Evolutionary conservation across 2,888 invertebrate genomes (phyloP).

Genomic region (Phlogophora meticulosa): DNA sequence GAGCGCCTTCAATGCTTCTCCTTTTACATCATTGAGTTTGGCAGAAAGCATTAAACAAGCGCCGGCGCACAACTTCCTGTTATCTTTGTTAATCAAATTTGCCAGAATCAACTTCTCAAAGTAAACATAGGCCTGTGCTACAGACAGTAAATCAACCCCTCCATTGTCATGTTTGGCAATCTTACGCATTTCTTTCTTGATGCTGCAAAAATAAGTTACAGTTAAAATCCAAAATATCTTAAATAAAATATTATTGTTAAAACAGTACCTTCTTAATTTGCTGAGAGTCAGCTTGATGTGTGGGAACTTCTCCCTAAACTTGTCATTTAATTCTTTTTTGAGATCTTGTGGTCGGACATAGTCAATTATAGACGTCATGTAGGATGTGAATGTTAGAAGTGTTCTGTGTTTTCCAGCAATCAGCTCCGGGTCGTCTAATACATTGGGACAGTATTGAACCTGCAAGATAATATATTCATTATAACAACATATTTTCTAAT

Average conservation of each 20-base stretch:
- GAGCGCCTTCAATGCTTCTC: constrained; percentile 95
- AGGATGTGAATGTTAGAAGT: constrained; percentile 96
- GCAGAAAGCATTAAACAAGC: constrained; percentile 98
- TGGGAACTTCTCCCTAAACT: constrained; percentile 98
- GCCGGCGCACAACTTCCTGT: constrained; percentile 98
- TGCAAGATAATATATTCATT: constrained; percentile 63
- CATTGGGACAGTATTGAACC: constrained; percentile 95
- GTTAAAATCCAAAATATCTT: constrained; percentile 8
- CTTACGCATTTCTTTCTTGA: constrained; percentile 98
- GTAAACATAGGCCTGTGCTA: constrained; percentile 99
- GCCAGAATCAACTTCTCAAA: constrained; percentile 98
- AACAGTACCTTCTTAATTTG: constrained; percentile 96
- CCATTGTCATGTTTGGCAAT: constrained; percentile 96
- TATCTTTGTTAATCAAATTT: constrained; percentile 98
- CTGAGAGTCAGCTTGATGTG: constrained; percentile 98
- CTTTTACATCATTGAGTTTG: constrained; percentile 99
- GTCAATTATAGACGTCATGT: constrained; percentile 98
- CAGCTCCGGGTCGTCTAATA: constrained; percentile 97
- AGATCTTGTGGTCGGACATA: constrained; percentile 98
- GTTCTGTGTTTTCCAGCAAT: constrained; percentile 97
- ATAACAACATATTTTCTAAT: not conserved
- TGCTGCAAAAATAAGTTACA: constrained; percentile 89
- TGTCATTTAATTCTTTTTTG: constrained; percentile 99
- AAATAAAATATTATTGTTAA: not conserved
- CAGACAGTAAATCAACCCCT: constrained; percentile 96